Evolutionary conservation across 1,140 invertebrate genomes (phyloP).

Genomic region (Gonatopus flavifemur): DNA sequence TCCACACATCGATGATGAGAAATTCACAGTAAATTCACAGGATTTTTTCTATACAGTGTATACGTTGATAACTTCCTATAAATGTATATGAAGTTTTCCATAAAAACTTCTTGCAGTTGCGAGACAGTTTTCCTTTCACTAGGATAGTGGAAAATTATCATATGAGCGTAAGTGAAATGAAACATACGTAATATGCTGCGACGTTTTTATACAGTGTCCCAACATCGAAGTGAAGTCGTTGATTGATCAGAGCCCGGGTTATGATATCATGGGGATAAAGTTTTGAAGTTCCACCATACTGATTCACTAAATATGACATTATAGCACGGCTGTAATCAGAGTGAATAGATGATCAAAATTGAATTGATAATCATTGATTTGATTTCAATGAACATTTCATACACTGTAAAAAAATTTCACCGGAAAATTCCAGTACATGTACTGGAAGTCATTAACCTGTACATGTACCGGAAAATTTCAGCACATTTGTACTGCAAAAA

Average conservation of each 20-base stretch:
- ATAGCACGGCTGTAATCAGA: slow-evolving; percentile 71
- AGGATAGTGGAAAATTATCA: too few species aligned
- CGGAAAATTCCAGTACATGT: neutral
- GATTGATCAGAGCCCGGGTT: slow-evolving; percentile 69
- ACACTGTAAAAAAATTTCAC: too few species aligned
- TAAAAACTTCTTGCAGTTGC: too few species aligned
- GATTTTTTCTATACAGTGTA: too few species aligned
- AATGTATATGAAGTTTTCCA: too few species aligned
- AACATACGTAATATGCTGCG: slow-evolving; percentile 63
- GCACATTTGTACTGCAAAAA: too few species aligned
- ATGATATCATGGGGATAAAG: slow-evolving; percentile 71
- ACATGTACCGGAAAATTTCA: too few species aligned
- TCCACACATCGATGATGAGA: too few species aligned
- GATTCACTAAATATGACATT: slow-evolving; percentile 68
- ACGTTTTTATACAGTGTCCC: slow-evolving; percentile 66
- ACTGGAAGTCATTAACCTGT: neutral
- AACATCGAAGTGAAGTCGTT: slow-evolving; percentile 72
- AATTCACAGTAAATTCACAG: too few species aligned
- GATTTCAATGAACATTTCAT: too few species aligned
- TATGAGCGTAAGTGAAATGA: slow-evolving; percentile 30
- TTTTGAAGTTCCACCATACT: slow-evolving; percentile 67
- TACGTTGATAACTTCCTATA: too few species aligned
- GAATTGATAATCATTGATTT: neutral
- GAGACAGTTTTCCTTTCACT: too few species aligned
- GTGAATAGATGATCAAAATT: neutral